phyloP scores from a whole-genome alignment of 2,797 vertebrate genomes.

The Sparidentex hasta region DNA sequence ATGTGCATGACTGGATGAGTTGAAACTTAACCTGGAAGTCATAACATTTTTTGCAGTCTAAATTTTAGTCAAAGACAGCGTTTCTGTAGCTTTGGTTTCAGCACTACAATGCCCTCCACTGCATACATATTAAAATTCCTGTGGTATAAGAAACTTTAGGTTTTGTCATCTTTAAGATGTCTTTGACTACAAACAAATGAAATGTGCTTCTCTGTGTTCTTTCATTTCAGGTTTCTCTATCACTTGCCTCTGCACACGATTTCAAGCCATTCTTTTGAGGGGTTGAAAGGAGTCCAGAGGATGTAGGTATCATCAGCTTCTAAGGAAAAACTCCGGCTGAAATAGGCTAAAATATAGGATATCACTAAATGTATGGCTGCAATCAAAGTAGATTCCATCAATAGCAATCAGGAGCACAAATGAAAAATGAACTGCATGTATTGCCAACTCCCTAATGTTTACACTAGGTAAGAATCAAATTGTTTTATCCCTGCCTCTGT shows the following conservation, averaged over 20 bases:
- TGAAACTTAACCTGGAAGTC: neutral
- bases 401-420: no score
- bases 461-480: no score
- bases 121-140: neutral
- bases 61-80: neutral
- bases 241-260: constrained; percentile 88
- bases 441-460: no score
- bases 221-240: constrained; percentile 85
- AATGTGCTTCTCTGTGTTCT: neutral
- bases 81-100: neutral
- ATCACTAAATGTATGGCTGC: no score
- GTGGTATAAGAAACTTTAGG: neutral
- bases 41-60: no score
- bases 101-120: neutral
- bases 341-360: no score
- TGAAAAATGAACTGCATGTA: no score
- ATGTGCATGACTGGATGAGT: neutral
- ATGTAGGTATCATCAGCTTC: constrained; percentile 85
- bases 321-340: neutral
- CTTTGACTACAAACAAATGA: neutral
- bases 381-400: no score
- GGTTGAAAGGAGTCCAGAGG: constrained; percentile 85
- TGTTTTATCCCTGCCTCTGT: no score
- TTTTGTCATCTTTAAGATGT: neutral
- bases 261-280: constrained; percentile 88